Conservation (phyloP, 2,888 invertebrate species). For the Penaeus monodon region DNA sequence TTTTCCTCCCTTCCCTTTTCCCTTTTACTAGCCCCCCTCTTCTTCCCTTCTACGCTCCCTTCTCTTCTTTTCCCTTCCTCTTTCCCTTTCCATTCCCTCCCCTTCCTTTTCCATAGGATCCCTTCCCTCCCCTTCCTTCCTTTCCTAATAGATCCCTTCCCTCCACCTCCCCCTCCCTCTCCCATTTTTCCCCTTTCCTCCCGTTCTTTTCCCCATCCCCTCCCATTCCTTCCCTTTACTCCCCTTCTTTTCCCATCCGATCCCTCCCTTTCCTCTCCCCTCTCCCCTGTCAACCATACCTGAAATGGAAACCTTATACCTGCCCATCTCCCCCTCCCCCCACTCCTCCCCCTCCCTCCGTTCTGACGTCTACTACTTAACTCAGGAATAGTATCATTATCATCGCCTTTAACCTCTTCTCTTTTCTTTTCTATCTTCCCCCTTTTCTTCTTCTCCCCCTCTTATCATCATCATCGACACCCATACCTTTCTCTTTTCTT, state of each 20-base stretch:
- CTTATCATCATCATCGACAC: too few relatives aligned
- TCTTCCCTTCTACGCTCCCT: slow-evolving; percentile 11
- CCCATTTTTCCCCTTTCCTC: not conserved
- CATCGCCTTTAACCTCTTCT: too few relatives aligned
- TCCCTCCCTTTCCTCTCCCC: not conserved
- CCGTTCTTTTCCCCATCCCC: not conserved
- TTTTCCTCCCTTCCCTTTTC: not conserved
- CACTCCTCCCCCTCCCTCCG: not conserved
- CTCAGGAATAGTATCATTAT: too few relatives aligned
- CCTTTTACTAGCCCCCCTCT: slow-evolving; percentile 1
- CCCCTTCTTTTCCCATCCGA: not conserved
- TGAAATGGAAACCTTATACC: not conserved
- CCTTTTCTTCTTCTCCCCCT: not conserved
- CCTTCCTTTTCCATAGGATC: fast-evolving
- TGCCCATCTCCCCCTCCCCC: not conserved
- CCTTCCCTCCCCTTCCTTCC: too few relatives aligned
- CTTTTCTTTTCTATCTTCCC: not conserved
- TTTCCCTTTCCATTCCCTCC: too few relatives aligned
- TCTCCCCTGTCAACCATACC: too few relatives aligned
- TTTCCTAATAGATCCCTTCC: too few relatives aligned
- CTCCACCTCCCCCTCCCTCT: not conserved
- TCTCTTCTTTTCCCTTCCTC: not conserved
- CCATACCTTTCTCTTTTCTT: too few relatives aligned
- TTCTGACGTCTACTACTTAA: too few relatives aligned
- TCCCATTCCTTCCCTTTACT: not conserved